phyloP scores from a whole-genome alignment of 2,888 invertebrate genomes.

The Ennomos fuscantarius region DNA sequence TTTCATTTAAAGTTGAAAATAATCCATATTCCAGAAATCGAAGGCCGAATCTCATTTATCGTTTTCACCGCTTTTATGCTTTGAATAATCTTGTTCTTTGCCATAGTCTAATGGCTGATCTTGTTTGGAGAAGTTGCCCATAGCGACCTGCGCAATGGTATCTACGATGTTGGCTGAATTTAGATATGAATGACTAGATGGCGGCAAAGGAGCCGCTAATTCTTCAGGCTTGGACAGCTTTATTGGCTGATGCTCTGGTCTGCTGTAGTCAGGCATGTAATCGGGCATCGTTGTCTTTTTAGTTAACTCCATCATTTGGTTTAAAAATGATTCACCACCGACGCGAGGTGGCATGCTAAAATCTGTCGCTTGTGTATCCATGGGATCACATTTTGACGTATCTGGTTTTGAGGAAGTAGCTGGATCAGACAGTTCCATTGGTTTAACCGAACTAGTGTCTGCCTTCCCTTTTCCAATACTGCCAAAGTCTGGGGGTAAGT shows the following conservation, averaged over 20 bases:
- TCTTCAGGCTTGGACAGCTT: constrained; percentile 87
- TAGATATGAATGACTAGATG: constrained; percentile 77
- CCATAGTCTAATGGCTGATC: constrained; percentile 74
- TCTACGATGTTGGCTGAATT: constrained; percentile 71
- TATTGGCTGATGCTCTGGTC: constrained; percentile 68
- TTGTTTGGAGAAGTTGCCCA: constrained; percentile 74
- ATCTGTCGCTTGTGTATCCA: constrained; percentile 71
- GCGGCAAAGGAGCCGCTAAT: constrained; percentile 72
- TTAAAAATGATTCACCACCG: constrained; percentile 77
- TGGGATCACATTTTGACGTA: constrained; percentile 60
- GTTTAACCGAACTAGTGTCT: constrained; percentile 71
- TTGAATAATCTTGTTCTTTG: constrained; percentile 73
- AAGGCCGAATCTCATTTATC: constrained; percentile 55
- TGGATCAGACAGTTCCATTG: constrained; percentile 72
- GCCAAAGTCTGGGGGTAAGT: constrained; percentile 83
- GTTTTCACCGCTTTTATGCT: constrained; percentile 61
- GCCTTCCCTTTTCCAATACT: constrained; percentile 80
- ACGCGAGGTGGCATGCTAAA: constrained; percentile 79
- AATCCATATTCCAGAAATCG: constrained; percentile 42
- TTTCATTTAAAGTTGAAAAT: constrained; percentile 38
- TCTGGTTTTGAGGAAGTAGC: constrained; percentile 82
- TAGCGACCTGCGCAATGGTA: constrained; percentile 74
- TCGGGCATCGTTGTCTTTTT: constrained; percentile 83
- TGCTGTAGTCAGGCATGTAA: constrained; percentile 75
- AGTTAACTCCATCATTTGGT: constrained; percentile 82